phyloP scores from a whole-genome alignment of 1,140 invertebrate genomes.

The Diachasma alloeum region DNA sequence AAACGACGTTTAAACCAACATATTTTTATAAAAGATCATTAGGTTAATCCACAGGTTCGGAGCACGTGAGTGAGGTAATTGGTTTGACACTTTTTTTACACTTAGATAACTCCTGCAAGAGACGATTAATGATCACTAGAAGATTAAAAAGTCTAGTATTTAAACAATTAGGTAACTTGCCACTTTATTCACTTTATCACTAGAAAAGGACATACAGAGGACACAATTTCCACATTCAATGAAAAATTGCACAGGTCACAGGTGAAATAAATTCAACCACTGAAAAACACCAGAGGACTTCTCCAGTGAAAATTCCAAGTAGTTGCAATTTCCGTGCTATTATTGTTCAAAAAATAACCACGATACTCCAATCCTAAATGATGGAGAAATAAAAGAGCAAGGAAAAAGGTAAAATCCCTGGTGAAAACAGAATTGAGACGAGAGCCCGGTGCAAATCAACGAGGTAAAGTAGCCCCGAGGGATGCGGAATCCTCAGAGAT shows the following conservation, averaged over 20 bases:
- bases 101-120: neutral
- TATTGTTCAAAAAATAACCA: neutral
- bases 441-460: constrained; percentile 6
- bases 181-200: neutral
- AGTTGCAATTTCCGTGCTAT: neutral
- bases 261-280: neutral
- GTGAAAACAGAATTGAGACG: constrained; percentile 1
- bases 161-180: neutral
- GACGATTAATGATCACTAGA: neutral
- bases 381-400: neutral
- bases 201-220: neutral
- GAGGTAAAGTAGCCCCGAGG: neutral
- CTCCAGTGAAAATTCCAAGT: neutral
- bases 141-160: neutral
- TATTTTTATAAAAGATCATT: constrained; percentile 22
- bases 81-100: neutral
- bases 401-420: neutral
- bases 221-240: neutral
- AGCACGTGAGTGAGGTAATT: neutral
- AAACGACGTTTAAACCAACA: constrained; percentile 19
- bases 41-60: neutral
- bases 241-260: neutral
- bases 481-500: neutral
- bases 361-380: neutral
- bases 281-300: neutral